These are phyloP conservation scores for Ostrea denselamellosa DNA, from an alignment of 1,140 invertebrate species.

Conservation along the genomic window DNA sequence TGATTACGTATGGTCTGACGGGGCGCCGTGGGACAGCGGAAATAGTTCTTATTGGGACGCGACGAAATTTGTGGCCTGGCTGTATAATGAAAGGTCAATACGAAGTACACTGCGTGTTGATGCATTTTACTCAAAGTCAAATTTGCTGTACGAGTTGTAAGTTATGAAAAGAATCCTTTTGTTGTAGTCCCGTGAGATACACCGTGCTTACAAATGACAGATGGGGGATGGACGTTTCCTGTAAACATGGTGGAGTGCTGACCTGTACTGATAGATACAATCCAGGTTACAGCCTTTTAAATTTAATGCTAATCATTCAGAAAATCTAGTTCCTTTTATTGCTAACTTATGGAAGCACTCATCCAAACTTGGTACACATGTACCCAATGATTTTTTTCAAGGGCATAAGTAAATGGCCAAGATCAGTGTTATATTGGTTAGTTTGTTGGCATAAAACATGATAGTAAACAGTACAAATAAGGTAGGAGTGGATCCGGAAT, in stretches of 20 bases:
- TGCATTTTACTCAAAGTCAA: background rate
- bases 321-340: no score
- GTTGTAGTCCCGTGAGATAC: slow-evolving; percentile 87
- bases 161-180: slow-evolving; percentile 21
- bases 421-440: no score
- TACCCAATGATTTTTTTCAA: no score
- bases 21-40: slow-evolving; percentile 78
- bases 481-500: no score
- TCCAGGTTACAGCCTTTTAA: slow-evolving; percentile 82
- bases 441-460: no score
- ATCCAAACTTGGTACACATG: no score
- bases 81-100: slow-evolving; percentile 74
- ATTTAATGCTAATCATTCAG: no score
- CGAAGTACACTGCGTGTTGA: background rate
- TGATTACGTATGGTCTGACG: slow-evolving; percentile 95
- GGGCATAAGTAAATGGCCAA: no score
- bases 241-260: slow-evolving; percentile 92
- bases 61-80: slow-evolving; percentile 87
- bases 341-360: no score
- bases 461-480: no score
- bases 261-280: slow-evolving; percentile 90
- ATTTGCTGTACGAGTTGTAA: background rate
- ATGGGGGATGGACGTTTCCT: slow-evolving; percentile 88
- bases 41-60: slow-evolving; percentile 87
- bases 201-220: slow-evolving; percentile 92